Evolutionary conservation across 2,797 vertebrate species (phyloP).

Genomic region (Pseudochromis fuscus): DNA sequence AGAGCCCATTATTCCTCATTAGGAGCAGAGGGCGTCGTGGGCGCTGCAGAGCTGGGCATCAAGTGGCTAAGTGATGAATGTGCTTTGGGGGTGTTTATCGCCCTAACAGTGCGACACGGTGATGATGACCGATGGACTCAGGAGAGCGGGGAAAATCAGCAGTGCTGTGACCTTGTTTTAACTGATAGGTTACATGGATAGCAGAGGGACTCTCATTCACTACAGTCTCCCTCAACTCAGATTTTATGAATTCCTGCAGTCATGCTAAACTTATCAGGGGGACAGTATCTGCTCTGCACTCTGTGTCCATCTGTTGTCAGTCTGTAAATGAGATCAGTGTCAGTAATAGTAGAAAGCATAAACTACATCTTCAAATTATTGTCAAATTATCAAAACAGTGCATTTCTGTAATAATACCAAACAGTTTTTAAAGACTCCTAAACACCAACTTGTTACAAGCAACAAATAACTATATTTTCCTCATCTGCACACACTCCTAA

Average conservation of each 20-base stretch:
- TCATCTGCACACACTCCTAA: too few relatives aligned
- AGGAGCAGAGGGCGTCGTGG: conserved; percentile 61
- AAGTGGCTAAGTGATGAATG: conserved; percentile 80
- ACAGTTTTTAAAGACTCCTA: too few relatives aligned
- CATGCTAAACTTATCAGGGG: background rate
- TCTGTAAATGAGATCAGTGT: background rate
- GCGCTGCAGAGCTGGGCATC: conserved; percentile 48
- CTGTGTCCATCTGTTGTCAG: background rate
- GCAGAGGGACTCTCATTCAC: conserved; percentile 27
- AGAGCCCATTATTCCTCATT: conserved; percentile 73
- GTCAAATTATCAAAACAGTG: too few relatives aligned
- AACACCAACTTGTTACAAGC: too few relatives aligned
- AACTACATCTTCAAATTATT: too few relatives aligned
- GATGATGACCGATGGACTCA: conserved; percentile 77
- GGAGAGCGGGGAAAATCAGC: conserved; percentile 53
- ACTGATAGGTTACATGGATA: conserved; percentile 59
- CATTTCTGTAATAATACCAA: too few relatives aligned
- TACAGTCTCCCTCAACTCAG: background rate
- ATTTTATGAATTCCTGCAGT: conserved; percentile 7
- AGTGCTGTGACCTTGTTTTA: conserved; percentile 78
- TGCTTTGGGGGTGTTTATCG: conserved; percentile 69
- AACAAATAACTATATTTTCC: too few relatives aligned
- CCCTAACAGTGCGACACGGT: conserved; percentile 47
- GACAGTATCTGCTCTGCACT: background rate
- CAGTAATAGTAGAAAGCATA: too few relatives aligned